Base-by-base conservation (phyloP, 2,888 invertebrate species). In the Pseudococcus jackbeardsleyi region DNA sequence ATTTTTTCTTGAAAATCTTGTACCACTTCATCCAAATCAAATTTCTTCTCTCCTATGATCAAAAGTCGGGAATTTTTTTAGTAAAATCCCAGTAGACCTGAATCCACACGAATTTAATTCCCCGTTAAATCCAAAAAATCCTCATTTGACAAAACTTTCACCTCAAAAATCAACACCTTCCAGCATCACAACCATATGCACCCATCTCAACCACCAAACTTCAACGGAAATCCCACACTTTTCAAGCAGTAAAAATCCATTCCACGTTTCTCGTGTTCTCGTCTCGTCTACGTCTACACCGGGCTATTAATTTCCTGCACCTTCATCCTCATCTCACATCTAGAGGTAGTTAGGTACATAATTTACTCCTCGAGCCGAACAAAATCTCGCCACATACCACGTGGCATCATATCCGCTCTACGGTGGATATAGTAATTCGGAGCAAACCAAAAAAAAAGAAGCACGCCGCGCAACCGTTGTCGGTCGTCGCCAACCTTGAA, bases 401-500 rank as follows among this genome's bases (percentile, higher is more conserved):
- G 54, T 54, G 54, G 54, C 54, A 54, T 54, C 54, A n/a, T 54
- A 54, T 54, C 54, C 54, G 17, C n/a, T 54, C 54, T 11, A 50
- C 50, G 17, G 15, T 15, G 7, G n/a, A 59, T 33, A 64, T 64
- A 9, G 11, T 22, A 64, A 64, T 64, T 22, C 64, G 19, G 54
- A 54, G 54, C 64, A 22, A 64, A 64, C 64, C 22, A 39, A 33
- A 33, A 42, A 42, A 42, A 42, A 68, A 68, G 19, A 68, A 68
- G 26, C 68, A 11, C 9, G 68, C 68, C 22, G 64, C 33, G 17
- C 72, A 72, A 72, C 33, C 68, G 68, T 68, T 33, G 72, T 72
- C 72, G 33, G 33, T 72, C 72, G 72, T 72, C 12, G 72, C 72
- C 72, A 72, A 72, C 72, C 72, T 72, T 72, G 72, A 72, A 72